Percentiles rank a stretch among this genome's conserved stretches.
phyloP scores from a whole-genome alignment of 2,797 vertebrate species.

The Argya squamiceps region DNA sequence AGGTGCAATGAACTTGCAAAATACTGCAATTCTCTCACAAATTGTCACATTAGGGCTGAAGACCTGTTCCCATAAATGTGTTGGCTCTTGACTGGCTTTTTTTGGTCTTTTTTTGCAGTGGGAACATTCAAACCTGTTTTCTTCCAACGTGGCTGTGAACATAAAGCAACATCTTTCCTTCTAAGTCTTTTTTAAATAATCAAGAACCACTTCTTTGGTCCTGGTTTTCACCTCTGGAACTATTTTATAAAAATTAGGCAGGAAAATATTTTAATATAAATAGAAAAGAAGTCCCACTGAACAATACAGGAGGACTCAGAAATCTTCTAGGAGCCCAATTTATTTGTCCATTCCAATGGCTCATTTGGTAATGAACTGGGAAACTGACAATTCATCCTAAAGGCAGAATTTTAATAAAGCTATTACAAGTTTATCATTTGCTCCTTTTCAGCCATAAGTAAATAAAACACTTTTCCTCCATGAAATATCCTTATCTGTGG shows the following conservation, averaged over 20 bases:
- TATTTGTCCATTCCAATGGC: not conserved
- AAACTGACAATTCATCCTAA: not conserved
- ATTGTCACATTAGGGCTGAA: not conserved
- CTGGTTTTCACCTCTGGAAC: not conserved
- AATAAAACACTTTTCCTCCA: conserved; percentile 13
- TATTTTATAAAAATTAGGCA: not conserved
- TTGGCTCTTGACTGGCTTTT: not conserved
- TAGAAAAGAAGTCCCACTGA: not conserved
- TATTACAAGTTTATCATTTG: not conserved
- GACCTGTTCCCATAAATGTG: not conserved
- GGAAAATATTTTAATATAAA: not conserved
- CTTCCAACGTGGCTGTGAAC: not conserved
- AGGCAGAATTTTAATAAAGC: not conserved
- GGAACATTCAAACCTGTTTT: not conserved
- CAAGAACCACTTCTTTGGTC: not conserved
- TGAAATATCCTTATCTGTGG: conserved; percentile 22
- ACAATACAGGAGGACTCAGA: not conserved
- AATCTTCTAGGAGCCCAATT: not conserved
- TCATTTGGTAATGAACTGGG: not conserved
- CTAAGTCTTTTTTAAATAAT: not conserved
- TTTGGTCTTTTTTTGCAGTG: not conserved
- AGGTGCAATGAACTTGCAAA: not conserved
- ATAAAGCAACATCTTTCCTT: not conserved
- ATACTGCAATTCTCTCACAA: not conserved
- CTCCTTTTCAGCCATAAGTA: not conserved